Evolutionary conservation across 2,113 vertebrate genomes (phyloP), one percentile per base, ranked within the genome.

Genomic region (Lophius piscatorius): DNA sequence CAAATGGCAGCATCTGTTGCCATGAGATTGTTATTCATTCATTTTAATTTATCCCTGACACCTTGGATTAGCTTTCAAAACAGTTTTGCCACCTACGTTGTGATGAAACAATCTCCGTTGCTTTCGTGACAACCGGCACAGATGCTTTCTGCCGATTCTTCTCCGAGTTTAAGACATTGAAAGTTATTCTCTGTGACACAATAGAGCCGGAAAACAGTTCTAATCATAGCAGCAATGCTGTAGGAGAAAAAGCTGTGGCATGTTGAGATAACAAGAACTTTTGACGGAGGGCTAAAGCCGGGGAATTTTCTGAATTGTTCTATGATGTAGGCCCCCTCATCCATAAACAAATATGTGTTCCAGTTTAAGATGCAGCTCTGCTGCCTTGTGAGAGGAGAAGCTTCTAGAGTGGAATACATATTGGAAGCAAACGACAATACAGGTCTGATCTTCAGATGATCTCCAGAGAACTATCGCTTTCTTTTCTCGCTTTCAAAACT

Each of bases 301-400:
- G 16, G 38, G 16, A 48, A 70, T 18, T 35, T 57, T 72, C 54
- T 74, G 62, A 85, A 45, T 26, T 20, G 34, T 46, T 34, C 55
- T 77, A 3, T 63, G 73, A 77, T 64, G 66, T 48, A 8, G 44
- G 33, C 49, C 44, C 24, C 28, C 74, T 87, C 70, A 83, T 80
- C 71, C 74, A 65, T 80, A 84, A 89, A 75, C 80, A 86, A 87
- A 89, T 74, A 81, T 35, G 59, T 46, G 63, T 72, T 81, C 61
- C 57, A 70, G 20, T 81, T 79, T 70, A 63, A 74, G 74, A 80
- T 45, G 73, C 70, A 49, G 60, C 51, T 70, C 79, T 63, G n/a
- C n/a, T n/a, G 67, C 44, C 71, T 62, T 62, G 49, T 22, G 57
- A 65, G 50, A 65, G 50, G 52, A 55, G 70, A 20, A 48, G 39